Percentiles rank a stretch among this genome's conserved stretches.
These are phyloP conservation scores for Temnothorax rugatulus DNA, from an alignment of 2,888 invertebrate genomes.

Conservation along the genomic window DNA sequence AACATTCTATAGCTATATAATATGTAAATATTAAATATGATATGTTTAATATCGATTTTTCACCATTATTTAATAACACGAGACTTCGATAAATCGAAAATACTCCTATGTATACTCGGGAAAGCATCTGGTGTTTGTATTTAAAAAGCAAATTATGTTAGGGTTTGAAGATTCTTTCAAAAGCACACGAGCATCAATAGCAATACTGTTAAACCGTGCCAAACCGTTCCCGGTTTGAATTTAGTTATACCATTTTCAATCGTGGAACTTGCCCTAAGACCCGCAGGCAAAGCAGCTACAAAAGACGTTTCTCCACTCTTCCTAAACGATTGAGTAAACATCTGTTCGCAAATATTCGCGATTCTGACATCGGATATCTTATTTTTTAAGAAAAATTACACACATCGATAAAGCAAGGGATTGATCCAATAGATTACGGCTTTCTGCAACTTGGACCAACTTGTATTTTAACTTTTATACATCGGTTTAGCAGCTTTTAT, in stretches of 20 bases:
- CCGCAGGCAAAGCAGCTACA: background rate
- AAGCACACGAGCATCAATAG: background rate
- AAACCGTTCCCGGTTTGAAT: background rate
- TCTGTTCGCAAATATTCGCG: background rate
- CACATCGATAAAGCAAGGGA: background rate
- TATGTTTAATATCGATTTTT: background rate
- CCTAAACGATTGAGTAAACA: background rate
- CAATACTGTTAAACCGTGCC: background rate
- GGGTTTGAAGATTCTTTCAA: constrained; percentile 21
- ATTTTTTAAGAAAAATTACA: background rate
- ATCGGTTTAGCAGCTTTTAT: constrained; percentile 25
- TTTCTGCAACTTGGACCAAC: background rate
- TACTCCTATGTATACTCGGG: background rate
- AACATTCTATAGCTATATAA: background rate
- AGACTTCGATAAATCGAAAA: background rate
- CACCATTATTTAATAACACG: background rate
- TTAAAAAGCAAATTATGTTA: constrained; percentile 6
- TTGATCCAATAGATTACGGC: constrained; percentile 5
- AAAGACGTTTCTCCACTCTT: background rate
- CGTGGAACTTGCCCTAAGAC: background rate
- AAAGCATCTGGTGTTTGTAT: background rate
- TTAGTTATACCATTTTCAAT: constrained; percentile 28
- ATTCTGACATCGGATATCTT: background rate
- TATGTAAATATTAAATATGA: background rate
- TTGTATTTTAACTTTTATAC: constrained; percentile 19